Evolutionary conservation across 2,113 vertebrate genomes (phyloP).

Genomic region (Marcusenius ussheri): DNA sequence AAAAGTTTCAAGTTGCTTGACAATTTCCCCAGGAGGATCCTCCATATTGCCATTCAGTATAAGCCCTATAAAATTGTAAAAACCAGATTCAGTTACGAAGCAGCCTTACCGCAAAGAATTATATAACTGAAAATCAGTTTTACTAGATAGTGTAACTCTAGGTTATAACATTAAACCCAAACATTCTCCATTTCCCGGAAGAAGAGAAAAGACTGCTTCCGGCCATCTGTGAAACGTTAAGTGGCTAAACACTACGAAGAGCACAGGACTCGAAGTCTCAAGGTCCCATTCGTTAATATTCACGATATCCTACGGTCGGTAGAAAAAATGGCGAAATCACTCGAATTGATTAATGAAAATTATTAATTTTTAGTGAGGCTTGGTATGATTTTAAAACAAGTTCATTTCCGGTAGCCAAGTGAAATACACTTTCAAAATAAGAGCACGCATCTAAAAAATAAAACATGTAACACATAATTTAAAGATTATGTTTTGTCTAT

Average conservation of each 20-base stretch:
- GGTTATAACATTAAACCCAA: not conserved
- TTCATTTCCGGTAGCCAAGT: not conserved
- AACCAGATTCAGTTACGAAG: not conserved
- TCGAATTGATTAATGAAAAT: not conserved
- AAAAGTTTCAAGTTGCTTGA: slow-evolving; percentile 49
- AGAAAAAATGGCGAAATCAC: not conserved
- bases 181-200: not conserved
- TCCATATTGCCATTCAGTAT: slow-evolving; percentile 1
- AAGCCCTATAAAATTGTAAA: not conserved
- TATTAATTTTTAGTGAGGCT: not conserved
- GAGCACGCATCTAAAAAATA: not conserved
- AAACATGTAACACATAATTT: not conserved
- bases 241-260: not conserved
- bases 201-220: not conserved
- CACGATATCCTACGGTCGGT: not conserved
- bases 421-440: not conserved
- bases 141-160: not conserved
- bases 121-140: not conserved
- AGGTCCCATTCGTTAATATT: not conserved
- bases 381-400: not conserved
- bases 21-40: slow-evolving; percentile 31
- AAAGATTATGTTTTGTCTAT: not conserved
- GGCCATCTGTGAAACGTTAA: not conserved
- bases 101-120: not conserved
- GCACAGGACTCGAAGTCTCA: not conserved